phyloP scores from a whole-genome alignment of 1,140 invertebrate species.

The Saxidomus purpurata region DNA sequence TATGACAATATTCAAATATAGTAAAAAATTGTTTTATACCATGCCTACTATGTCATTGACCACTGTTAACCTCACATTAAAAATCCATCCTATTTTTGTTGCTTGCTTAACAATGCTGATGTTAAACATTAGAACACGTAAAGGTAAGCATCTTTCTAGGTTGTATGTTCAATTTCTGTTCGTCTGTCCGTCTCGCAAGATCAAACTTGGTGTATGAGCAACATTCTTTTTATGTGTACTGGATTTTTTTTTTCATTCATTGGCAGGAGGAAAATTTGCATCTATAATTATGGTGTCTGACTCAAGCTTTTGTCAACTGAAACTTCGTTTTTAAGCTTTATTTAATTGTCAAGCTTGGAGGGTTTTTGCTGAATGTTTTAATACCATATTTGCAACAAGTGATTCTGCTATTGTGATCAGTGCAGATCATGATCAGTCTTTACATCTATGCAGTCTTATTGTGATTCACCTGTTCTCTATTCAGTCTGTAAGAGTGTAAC shows the following conservation, averaged over 20 bases:
- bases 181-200: conserved; percentile 32
- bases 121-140: conserved; percentile 51
- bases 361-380: too few relatives aligned
- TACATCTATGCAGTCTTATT: too few relatives aligned
- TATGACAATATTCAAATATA: too few relatives aligned
- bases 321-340: conserved; percentile 17
- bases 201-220: conserved; percentile 22
- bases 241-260: not conserved
- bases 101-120: conserved; percentile 53
- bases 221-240: not conserved
- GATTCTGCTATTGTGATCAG: too few relatives aligned
- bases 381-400: too few relatives aligned
- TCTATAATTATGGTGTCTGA: not conserved
- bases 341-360: too few relatives aligned
- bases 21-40: too few relatives aligned
- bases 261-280: not conserved
- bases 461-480: too few relatives aligned
- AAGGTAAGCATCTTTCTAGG: conserved; percentile 59
- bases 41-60: not conserved
- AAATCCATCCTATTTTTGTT: conserved; percentile 59
- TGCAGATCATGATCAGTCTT: too few relatives aligned
- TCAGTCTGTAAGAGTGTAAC: too few relatives aligned
- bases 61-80: conserved; percentile 31
- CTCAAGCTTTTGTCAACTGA: not conserved
- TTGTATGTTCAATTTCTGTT: conserved; percentile 34